Conservation (phyloP, 2,888 invertebrate species). For the Acronicta leporina region DNA sequence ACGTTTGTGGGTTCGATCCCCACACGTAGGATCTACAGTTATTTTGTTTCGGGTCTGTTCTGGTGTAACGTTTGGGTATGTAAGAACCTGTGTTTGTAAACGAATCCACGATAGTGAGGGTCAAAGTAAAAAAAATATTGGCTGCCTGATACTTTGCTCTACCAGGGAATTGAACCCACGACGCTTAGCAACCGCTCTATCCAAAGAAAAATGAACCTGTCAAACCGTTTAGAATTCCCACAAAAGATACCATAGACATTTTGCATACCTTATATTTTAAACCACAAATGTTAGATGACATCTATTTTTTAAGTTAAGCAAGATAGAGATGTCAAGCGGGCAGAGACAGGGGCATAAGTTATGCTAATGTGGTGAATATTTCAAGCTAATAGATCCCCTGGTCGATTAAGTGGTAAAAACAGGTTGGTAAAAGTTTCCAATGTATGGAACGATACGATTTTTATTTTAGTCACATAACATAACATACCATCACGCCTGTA, state of each 20-base stretch:
- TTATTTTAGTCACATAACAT: too few species aligned
- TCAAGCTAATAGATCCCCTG: slow-evolving; percentile 77
- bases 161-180: too few species aligned
- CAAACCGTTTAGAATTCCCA: slow-evolving; percentile 16
- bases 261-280: slow-evolving; percentile 30
- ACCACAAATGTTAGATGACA: slow-evolving; percentile 33
- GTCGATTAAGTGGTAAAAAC: slow-evolving; percentile 63
- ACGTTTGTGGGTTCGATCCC: too few species aligned
- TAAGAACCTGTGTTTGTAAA: too few species aligned
- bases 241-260: slow-evolving; percentile 30
- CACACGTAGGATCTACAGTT: too few species aligned
- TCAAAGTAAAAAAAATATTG: too few species aligned
- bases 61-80: too few species aligned
- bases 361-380: slow-evolving; percentile 79
- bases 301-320: slow-evolving; percentile 46
- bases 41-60: too few species aligned
- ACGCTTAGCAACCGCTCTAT: not conserved
- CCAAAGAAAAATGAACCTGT: slow-evolving; percentile 10
- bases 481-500: too few species aligned
- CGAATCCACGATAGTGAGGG: too few species aligned
- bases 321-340: slow-evolving; percentile 72
- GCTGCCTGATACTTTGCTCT: too few species aligned
- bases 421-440: slow-evolving; percentile 55
- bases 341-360: slow-evolving; percentile 70
- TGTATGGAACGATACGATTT: slow-evolving; percentile 22